Evolutionary conservation across 2,113 vertebrate genomes (phyloP).

Genomic region (Alligator mississippiensis): DNA sequence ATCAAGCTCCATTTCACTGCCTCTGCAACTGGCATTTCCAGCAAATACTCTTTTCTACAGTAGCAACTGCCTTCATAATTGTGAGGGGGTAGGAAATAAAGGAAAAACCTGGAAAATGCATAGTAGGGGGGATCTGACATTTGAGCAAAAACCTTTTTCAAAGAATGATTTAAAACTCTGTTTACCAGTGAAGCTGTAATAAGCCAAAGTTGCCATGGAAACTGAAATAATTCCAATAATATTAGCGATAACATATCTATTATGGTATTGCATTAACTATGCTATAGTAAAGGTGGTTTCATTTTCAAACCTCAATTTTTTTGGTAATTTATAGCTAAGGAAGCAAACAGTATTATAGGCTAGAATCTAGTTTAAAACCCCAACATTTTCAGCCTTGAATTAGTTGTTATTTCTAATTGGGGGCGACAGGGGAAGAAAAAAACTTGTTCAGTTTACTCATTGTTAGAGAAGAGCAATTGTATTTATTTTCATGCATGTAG

Average conservation of each 20-base stretch:
- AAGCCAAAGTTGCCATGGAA: conserved; percentile 64
- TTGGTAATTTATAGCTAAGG: conserved; percentile 23
- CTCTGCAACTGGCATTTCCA: background rate
- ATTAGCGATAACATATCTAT: conserved; percentile 63
- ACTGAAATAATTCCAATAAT: conserved; percentile 70
- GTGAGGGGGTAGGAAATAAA: background rate
- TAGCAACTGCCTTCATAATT: background rate
- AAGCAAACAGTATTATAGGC: background rate
- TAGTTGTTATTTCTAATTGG: background rate
- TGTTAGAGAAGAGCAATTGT: background rate
- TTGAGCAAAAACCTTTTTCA: conserved; percentile 59
- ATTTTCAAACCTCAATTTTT: conserved; percentile 44
- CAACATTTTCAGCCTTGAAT: background rate
- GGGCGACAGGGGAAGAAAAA: background rate
- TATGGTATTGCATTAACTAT: conserved; percentile 41
- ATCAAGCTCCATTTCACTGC: background rate
- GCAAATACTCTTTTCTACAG: background rate
- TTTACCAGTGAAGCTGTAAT: conserved; percentile 51
- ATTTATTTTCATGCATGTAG: background rate
- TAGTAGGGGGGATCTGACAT: background rate
- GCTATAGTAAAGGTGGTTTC: conserved; percentile 38
- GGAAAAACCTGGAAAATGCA: background rate
- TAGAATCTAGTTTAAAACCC: conserved; percentile 24
- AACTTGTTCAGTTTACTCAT: background rate
- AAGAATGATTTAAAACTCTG: conserved; percentile 65